Percentiles rank a stretch among this genome's conserved stretches.
Conservation (phyloP, 1,140 invertebrate genomes). For the Dolichoris vasculosae region DNA sequence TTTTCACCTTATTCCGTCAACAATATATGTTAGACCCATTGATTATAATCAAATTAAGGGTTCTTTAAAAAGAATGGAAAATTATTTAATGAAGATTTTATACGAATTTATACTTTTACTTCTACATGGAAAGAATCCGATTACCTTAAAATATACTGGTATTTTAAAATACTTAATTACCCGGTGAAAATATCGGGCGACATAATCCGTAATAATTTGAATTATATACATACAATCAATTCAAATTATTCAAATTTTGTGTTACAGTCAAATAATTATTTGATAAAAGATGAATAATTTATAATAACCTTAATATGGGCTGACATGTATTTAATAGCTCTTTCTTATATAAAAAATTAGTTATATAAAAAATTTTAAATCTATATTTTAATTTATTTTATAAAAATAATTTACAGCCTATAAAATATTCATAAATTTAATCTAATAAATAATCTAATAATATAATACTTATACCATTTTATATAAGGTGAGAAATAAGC, state of each 20-base stretch:
- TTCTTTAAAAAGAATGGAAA: not conserved
- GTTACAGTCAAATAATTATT: not conserved
- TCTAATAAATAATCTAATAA: too few relatives aligned
- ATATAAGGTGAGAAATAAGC: not conserved
- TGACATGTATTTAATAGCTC: not conserved
- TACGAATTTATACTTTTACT: not conserved
- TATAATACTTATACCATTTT: not conserved
- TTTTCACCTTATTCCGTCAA: not conserved
- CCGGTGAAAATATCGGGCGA: not conserved
- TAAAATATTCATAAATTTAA: not conserved
- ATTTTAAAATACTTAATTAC: too few relatives aligned
- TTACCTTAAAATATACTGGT: too few relatives aligned
- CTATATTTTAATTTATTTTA: not conserved
- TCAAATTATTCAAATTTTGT: not conserved
- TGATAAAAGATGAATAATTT: conserved; percentile 5
- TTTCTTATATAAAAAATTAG: not conserved
- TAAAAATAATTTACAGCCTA: not conserved
- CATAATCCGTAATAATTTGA: not conserved
- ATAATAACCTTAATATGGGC: not conserved
- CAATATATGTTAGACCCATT: not conserved
- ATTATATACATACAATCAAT: not conserved
- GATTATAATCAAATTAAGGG: not conserved
- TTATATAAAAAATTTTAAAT: not conserved
- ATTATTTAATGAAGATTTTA: not conserved
- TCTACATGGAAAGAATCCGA: not conserved